These are phyloP conservation scores for Atta texana DNA, from an alignment of 1,140 invertebrate genomes.

Conservation along the genomic window DNA sequence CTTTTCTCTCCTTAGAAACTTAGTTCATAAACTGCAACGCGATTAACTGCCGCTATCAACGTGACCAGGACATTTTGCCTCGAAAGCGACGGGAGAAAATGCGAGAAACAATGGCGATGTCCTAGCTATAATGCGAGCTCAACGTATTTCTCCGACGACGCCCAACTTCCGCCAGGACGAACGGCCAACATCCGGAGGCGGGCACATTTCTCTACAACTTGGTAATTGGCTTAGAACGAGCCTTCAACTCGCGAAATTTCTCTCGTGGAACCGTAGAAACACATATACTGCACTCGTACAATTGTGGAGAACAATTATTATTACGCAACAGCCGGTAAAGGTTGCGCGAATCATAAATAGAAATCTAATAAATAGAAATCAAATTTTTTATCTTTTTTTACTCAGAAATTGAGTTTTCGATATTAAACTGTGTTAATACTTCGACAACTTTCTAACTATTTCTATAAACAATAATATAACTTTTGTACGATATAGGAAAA, in stretches of 20 bases:
- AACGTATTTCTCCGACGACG: constrained; percentile 50
- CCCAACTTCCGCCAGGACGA: constrained; percentile 43
- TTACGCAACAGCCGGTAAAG: background rate
- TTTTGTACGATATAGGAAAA: background rate
- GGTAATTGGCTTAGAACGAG: constrained; percentile 74
- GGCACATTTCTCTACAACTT: constrained; percentile 70
- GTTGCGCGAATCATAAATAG: constrained; percentile 7
- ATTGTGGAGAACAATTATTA: background rate
- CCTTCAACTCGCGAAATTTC: constrained; percentile 16
- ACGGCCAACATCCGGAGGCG: constrained; percentile 32
- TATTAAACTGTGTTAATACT: constrained; percentile 16
- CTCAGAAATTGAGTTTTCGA: background rate
- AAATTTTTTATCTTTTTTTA: background rate
- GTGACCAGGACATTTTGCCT: constrained; percentile 40
- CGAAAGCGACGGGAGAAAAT: constrained; percentile 38
- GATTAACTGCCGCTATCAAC: constrained; percentile 69
- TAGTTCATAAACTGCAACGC: constrained; percentile 69
- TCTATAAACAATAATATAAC: background rate
- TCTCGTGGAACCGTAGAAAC: constrained; percentile 9
- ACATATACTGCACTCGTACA: constrained; percentile 1
- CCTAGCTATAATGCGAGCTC: constrained; percentile 57
- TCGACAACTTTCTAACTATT: background rate
- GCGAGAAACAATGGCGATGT: constrained; percentile 57
- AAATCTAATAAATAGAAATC: too few relatives aligned
- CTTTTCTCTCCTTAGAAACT: constrained; percentile 61